These are phyloP conservation scores for Sphyrna mokarran DNA, from an alignment of 2,113 vertebrate species.

Conservation along the genomic window DNA sequence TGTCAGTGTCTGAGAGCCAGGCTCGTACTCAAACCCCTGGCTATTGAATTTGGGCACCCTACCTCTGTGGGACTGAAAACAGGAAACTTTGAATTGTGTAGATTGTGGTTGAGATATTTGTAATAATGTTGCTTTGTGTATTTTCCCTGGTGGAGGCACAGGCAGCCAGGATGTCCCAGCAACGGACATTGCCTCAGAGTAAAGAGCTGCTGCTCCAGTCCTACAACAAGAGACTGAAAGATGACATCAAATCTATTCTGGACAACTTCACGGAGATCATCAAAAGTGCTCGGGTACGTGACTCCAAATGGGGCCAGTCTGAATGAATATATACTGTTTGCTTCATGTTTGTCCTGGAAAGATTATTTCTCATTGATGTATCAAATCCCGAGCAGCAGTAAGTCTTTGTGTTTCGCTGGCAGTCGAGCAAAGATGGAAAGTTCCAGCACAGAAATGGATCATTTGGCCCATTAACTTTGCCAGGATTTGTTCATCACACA, in stretches of 20 bases:
- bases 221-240: conserved; percentile 92
- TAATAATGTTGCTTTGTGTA: not conserved
- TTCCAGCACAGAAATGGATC: not conserved
- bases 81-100: not conserved
- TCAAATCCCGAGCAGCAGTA: not conserved
- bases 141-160: not conserved
- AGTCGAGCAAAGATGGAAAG: not conserved
- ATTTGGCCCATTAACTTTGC: not conserved
- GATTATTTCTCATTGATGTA: not conserved
- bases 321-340: too few species aligned
- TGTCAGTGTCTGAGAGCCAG: not conserved
- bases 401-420: not conserved
- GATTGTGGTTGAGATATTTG: not conserved
- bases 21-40: not conserved
- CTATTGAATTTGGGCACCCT: not conserved
- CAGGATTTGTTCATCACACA: not conserved
- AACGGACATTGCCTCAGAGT: conserved; percentile 3
- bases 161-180: not conserved
- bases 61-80: not conserved
- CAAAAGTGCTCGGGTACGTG: conserved; percentile 79
- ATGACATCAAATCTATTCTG: conserved; percentile 87
- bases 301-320: not conserved
- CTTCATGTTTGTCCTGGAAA: not conserved
- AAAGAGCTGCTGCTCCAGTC: conserved; percentile 91
- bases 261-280: conserved; percentile 95